Conservation (phyloP, 2,888 invertebrate genomes). For the Apodemia mormo region DNA sequence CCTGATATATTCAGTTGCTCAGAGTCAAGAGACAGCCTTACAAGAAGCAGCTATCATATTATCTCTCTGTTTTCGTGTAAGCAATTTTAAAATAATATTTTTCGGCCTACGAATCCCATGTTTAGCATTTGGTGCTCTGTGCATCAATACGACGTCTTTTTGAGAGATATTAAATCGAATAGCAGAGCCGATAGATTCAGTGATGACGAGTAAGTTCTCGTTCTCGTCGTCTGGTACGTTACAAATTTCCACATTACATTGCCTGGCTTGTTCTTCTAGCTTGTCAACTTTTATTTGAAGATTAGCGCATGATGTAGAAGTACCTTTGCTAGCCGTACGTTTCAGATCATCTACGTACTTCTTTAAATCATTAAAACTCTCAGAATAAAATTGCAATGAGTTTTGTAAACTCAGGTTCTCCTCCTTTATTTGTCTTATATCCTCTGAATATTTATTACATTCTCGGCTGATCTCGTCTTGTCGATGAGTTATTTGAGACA, state of each 20-base stretch:
- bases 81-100: slow-evolving; percentile 27
- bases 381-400: background rate
- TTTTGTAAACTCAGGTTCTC: background rate
- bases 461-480: background rate
- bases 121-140: slow-evolving; percentile 24
- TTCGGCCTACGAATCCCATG: slow-evolving; percentile 13
- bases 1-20: slow-evolving; percentile 24
- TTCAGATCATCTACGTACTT: background rate
- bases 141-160: slow-evolving; percentile 19
- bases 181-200: background rate
- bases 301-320: background rate
- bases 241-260: slow-evolving; percentile 25
- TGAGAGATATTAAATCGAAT: background rate
- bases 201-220: slow-evolving; percentile 20
- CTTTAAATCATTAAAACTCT: background rate
- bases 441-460: background rate
- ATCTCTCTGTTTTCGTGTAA: slow-evolving; percentile 22
- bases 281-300: slow-evolving; percentile 2
- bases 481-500: background rate
- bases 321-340: background rate
- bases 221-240: slow-evolving; percentile 21
- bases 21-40: background rate
- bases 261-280: slow-evolving; percentile 24
- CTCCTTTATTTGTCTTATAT: background rate
- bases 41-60: slow-evolving; percentile 26